Percentiles rank a stretch among this genome's conserved stretches.
Evolutionary conservation across 2,797 vertebrate genomes (phyloP).

Genomic region (Hydrophis major): DNA sequence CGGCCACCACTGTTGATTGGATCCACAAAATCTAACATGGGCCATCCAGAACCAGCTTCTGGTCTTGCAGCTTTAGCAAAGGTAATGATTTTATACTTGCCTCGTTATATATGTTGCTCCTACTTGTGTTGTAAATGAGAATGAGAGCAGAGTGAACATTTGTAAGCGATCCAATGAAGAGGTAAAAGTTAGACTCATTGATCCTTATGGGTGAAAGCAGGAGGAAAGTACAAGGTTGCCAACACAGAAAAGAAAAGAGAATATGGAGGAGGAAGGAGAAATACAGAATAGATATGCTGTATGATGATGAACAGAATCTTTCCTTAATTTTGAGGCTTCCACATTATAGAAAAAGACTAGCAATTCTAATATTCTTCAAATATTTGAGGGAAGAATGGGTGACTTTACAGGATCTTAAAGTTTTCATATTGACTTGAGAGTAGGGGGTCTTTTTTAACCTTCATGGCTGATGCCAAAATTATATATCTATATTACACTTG

Average conservation of each 20-base stretch:
- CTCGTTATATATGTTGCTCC: not conserved
- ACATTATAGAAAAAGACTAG: not conserved
- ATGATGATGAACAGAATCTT: not conserved
- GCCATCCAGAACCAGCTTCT: constrained; percentile 92
- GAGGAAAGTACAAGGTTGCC: not conserved
- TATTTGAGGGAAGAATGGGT: not conserved
- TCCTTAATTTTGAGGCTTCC: not conserved
- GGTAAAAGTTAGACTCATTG: not conserved
- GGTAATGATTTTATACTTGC: constrained; percentile 66
- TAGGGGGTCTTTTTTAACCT: not conserved
- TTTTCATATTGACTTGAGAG: not conserved
- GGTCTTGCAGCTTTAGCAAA: constrained; percentile 89
- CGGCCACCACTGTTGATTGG: constrained; percentile 85
- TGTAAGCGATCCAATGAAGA: not conserved
- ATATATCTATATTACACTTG: not conserved
- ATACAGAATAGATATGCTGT: not conserved
- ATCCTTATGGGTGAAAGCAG: too few species aligned
- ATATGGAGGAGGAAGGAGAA: not conserved
- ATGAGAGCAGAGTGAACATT: not conserved
- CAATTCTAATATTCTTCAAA: not conserved
- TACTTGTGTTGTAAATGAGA: not conserved
- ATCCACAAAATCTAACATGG: constrained; percentile 98
- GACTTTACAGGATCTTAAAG: not conserved
- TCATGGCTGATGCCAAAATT: not conserved
- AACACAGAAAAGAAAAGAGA: not conserved